A percentile compares a stretch with the other conserved stretches of the same genome.
Conservation (phyloP, 2,113 vertebrate species). For the Sterrhoptilus dennistouni region DNA sequence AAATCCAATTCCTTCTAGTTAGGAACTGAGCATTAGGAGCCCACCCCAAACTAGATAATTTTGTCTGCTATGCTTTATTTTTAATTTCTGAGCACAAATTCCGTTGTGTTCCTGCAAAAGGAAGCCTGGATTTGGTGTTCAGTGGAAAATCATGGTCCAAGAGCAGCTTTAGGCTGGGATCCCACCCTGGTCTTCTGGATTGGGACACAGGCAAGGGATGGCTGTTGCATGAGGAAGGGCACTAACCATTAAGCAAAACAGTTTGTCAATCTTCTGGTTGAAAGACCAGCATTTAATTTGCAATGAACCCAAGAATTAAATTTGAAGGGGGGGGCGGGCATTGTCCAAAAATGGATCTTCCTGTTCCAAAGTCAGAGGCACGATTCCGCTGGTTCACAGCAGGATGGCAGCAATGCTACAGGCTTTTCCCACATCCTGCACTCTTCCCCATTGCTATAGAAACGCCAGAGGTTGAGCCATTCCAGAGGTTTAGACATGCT, state of each 20-base stretch:
- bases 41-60: not conserved
- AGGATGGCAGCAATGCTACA: constrained; percentile 28
- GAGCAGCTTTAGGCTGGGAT: not conserved
- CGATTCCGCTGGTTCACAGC: not conserved
- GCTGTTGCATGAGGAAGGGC: not conserved
- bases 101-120: not conserved
- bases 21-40: not conserved
- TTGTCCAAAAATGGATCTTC: not conserved
- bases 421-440: not conserved
- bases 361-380: not conserved
- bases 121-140: not conserved
- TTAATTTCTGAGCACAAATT: not conserved
- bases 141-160: fast-evolving
- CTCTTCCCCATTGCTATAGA: constrained; percentile 46
- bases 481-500: not conserved
- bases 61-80: not conserved
- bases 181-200: not conserved
- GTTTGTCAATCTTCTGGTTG: not conserved
- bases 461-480: not conserved
- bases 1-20: not conserved
- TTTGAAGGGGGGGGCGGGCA: not conserved
- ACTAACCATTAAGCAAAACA: not conserved
- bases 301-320: not conserved
- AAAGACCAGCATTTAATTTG: not conserved
- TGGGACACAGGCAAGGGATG: not conserved